These are phyloP conservation scores for Acrocyrtus sp. DNA, from an alignment of 2,888 invertebrate species.

Conservation along the genomic window DNA sequence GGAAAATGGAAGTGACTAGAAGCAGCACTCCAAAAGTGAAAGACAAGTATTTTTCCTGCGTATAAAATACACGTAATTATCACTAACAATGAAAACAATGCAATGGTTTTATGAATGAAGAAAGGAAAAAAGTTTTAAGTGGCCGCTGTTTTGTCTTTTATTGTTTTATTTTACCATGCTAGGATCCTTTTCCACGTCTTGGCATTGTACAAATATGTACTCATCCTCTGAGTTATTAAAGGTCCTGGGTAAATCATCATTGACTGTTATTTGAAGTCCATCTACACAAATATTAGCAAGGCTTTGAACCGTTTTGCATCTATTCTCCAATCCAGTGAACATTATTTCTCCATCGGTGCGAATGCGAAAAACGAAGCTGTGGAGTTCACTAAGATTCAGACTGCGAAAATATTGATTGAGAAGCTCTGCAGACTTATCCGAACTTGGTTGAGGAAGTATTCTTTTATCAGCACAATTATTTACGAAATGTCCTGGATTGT, in stretches of 20 bases:
- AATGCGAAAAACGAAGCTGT: conserved; percentile 16
- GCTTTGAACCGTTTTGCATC: conserved; percentile 3
- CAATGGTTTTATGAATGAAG: too few relatives aligned
- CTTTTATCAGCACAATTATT: neutral
- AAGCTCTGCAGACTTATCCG: conserved; percentile 1
- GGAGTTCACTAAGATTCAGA: neutral
- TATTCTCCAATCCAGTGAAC: conserved; percentile 34
- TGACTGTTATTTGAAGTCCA: conserved; percentile 12
- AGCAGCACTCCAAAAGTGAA: conserved; percentile 36
- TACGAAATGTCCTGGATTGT: conserved; percentile 22
- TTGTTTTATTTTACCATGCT: conserved; percentile 6
- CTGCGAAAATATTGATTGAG: neutral
- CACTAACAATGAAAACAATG: neutral
- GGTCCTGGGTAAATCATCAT: neutral
- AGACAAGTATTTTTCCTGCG: conserved; percentile 31
- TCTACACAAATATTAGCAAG: conserved; percentile 35
- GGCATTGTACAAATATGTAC: conserved; percentile 30
- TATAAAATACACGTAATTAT: conserved; percentile 1
- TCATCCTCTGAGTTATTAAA: conserved; percentile 46
- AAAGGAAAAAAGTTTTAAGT: neutral
- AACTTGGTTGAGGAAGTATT: conserved; percentile 1
- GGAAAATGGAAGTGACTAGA: conserved; percentile 44
- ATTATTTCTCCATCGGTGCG: conserved; percentile 49
- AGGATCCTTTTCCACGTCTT: conserved; percentile 5
- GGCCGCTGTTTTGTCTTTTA: too few relatives aligned